Evolutionary conservation across 1,140 invertebrate species (phyloP), one percentile per base, ranked within the genome.

Genomic region (Diachasmimorpha longicaudata): DNA sequence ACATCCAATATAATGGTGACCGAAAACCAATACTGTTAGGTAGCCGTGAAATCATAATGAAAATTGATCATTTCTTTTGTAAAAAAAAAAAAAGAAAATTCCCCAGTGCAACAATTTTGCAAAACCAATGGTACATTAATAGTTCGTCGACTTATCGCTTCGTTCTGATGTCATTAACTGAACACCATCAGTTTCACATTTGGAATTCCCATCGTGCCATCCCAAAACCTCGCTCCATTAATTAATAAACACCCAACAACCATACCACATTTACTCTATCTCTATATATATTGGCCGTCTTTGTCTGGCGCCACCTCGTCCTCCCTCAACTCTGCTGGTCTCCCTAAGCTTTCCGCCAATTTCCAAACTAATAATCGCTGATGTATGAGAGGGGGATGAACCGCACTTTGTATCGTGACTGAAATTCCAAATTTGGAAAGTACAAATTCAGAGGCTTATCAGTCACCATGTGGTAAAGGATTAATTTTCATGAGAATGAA

Each of bases 221-320:
- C 46, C 14, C n/a, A 52, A 52, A 39, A 66, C 67, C 55, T 68
- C 42, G 70, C 66, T 78, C 77, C 73, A 75, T 81, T 80, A 82
- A 81, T 80, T 81, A 79, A 81, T 79, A 81, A 83, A 83, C 78
- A 79, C 55, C 16, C 46, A 31, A 44, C 25, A 19, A 55, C 14
- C 67, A 39, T 75, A 19, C 13, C 25, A 63, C 13, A 63, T 63
- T n/a, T 63, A 14, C 58, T 25, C 58, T 31, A 63, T 63, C 52
- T 55, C 58, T 78, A 63, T 48, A 74, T n/a, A 63, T 11, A 63
- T 63, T 63, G 67, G 55, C n/a, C 55, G 19, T 19, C 55, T 25
- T 39, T 25, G 10, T 66, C 4, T 39, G 25, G 52, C 66, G 75
- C 48, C 48, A 19, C 14, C 10, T 0, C 39, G n/a, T 42, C 58